phyloP scores from a whole-genome alignment of 2,888 invertebrate genomes.

The Dicyrtomina minuta region DNA sequence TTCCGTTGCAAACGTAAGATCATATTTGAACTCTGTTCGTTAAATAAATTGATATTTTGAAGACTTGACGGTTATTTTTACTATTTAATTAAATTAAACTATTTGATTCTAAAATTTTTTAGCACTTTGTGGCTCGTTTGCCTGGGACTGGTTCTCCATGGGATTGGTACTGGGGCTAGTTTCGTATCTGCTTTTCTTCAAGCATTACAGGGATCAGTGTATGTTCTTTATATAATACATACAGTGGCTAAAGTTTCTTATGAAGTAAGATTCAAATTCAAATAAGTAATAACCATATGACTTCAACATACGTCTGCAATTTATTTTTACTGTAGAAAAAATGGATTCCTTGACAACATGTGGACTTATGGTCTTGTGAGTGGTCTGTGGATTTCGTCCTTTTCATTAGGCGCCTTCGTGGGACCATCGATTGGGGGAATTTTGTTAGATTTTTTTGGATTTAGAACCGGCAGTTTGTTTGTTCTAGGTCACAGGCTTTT shows the following conservation, averaged over 20 bases:
- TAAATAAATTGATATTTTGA: too few species aligned
- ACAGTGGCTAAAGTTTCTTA: too few species aligned
- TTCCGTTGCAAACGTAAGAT: slow-evolving; percentile 64
- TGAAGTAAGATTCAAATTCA: too few species aligned
- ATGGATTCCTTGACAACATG: slow-evolving; percentile 77
- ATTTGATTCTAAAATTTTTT: too few species aligned
- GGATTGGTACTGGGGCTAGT: slow-evolving; percentile 83
- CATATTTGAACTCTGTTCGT: too few species aligned
- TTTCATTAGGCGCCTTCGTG: slow-evolving; percentile 58
- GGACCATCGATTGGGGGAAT: slow-evolving; percentile 54
- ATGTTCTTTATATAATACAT: too few species aligned
- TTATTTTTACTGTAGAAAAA: slow-evolving; percentile 63
- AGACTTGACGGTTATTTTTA: too few species aligned
- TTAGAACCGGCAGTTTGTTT: slow-evolving; percentile 70
- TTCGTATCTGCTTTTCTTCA: slow-evolving; percentile 84
- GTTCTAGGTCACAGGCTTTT: slow-evolving; percentile 67
- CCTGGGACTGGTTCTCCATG: slow-evolving; percentile 72
- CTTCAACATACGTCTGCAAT: too few species aligned
- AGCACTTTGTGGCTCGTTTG: slow-evolving; percentile 64
- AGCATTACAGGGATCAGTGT: slow-evolving; percentile 77
- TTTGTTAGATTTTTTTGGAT: slow-evolving; percentile 57
- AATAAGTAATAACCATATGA: too few species aligned
- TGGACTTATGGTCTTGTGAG: slow-evolving; percentile 87
- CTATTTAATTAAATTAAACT: too few species aligned
- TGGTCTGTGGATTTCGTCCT: slow-evolving; percentile 85